Conservation (phyloP, 2,113 vertebrate species). For the Thamnophis sirtalis region DNA sequence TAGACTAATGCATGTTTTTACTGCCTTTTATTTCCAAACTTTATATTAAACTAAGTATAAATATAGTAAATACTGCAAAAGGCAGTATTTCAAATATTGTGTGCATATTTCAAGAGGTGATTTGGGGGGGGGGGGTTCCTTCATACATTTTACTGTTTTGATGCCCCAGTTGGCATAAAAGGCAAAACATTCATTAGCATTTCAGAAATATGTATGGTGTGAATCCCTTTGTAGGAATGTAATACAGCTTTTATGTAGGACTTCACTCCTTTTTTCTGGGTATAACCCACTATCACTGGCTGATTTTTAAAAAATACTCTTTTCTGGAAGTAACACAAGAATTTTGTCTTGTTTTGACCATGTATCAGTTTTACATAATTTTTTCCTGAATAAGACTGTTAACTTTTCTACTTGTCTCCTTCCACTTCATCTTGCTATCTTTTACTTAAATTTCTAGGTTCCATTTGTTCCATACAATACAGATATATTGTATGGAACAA, state of each 20-base stretch:
- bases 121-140: no score
- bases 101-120: neutral
- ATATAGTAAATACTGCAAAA: neutral
- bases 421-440: neutral
- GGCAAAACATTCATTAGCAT: neutral
- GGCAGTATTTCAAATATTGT: slow-evolving; percentile 3
- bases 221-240: slow-evolving; percentile 2
- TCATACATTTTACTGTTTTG: neutral
- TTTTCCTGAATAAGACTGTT: neutral
- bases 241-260: neutral
- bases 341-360: neutral
- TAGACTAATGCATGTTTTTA: neutral
- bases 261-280: neutral
- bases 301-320: neutral
- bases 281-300: neutral
- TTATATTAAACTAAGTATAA: neutral
- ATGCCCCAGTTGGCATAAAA: neutral
- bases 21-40: neutral
- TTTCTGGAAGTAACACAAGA: neutral
- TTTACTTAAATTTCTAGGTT: neutral
- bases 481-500: no score
- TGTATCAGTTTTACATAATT: neutral
- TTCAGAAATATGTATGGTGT: neutral
- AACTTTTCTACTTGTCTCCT: neutral
- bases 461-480: neutral